These are phyloP conservation scores for Etheostoma cragini DNA, from an alignment of 2,113 vertebrate species.

Conservation along the genomic window DNA sequence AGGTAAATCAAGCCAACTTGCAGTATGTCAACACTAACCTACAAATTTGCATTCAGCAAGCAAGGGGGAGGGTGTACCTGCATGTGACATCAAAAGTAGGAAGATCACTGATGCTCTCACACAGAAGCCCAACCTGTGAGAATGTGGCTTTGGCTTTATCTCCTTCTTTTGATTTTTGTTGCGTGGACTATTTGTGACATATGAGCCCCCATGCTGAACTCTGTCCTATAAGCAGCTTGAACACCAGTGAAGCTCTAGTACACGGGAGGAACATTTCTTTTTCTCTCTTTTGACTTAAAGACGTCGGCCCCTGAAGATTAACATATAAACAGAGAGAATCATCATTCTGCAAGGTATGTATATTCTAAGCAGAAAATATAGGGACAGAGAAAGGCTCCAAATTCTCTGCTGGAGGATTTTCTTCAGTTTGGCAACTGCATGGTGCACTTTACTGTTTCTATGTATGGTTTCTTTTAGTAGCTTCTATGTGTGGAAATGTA, in stretches of 20 bases:
- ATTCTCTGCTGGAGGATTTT: not conserved
- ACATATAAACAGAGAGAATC: not conserved
- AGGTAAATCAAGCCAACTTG: not conserved
- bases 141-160: conserved; percentile 17
- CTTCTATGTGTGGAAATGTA: not conserved
- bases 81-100: conserved; percentile 28
- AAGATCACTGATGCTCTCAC: conserved; percentile 25
- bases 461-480: not conserved
- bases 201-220: not conserved
- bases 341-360: conserved; percentile 35
- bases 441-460: not conserved
- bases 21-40: not conserved
- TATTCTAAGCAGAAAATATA: not conserved
- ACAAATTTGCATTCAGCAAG: not conserved
- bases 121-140: not conserved
- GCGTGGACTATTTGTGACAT: not conserved
- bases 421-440: not conserved
- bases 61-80: not conserved
- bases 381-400: not conserved
- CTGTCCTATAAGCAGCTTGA: not conserved
- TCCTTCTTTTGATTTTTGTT: conserved; percentile 15
- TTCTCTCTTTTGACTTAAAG: not conserved
- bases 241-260: not conserved
- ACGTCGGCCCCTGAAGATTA: not conserved
- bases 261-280: not conserved